Base-by-base conservation (phyloP, 2,888 invertebrate genomes). In the Cartodere bifasciata region DNA sequence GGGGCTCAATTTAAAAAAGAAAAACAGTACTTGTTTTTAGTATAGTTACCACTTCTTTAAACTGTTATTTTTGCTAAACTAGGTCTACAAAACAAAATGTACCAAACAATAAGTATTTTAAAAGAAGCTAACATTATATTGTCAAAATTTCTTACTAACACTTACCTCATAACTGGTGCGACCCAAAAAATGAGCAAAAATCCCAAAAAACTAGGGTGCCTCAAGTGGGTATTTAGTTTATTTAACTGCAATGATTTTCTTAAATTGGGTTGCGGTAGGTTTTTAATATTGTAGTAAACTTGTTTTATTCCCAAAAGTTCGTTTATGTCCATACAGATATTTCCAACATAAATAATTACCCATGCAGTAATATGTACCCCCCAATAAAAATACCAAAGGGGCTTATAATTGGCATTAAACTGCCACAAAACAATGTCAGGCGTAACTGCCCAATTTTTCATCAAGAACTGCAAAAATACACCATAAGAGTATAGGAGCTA, bases 171-270 rank as follows among this genome's bases (percentile, higher is more conserved):
- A 1, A 66, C 49, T 29, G 75, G 74, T 36, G 63, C 61, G 26
- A 63, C 51, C 68, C 74, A 74, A 20, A 75, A 56, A 35, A 75
- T 64, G 2, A 66, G 42, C 1, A 64, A 48, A 32, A 75, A 64
- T 4, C 68, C 71, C 22, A 61, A 54, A 40, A 74, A 73, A 34
- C 74, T 74, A 2, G 75, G 74, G 59, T 75, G 75, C 23, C 74
- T 64, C 50, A 74, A 65, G 41, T 74, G 72, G 0, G 56, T 45
- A 38, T 67, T 68, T 14, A 72, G 58, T 39, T 64, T 56, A 28
- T 62, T 60, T 28, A 72, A 48, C 34, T 68, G 65, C 10, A 40
- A 44, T 0, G 72, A 70, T 51, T 75, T 75, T 36, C 64, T 62
- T 1, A 51, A 43, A 36, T 65, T 56, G 1, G 73, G 71, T 21